Base-by-base conservation (phyloP, 1,140 invertebrate species). In the Zophobas atratus region DNA sequence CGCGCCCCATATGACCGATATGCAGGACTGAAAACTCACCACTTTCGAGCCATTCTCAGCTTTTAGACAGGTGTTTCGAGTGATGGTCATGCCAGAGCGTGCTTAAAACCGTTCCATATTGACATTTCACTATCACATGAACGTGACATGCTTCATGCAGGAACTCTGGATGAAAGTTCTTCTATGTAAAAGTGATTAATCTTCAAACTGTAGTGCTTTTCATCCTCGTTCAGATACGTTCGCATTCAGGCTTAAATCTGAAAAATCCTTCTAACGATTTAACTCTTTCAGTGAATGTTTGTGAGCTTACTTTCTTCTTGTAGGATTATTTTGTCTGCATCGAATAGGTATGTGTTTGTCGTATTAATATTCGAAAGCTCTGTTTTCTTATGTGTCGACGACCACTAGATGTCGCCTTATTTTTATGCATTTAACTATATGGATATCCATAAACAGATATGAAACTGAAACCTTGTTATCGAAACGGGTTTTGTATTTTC, bases 1-100 rank as follows among this genome's bases (percentile, higher is more conserved):
- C 71, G 71, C 71, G 55, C 71, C 71, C 71, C 71, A 73, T 73
- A 73, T 55, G 60, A 67, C 39, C 60, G 60, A 67, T 43, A 67
- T 67, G 60, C 60, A 67, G 60, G 60, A 67, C 60, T 67, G 41
- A 20, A 43, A 43, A 67, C 33, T 67, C 39, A 32, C 60, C 60
- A 67, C 60, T 39, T 39, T 43, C 60, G 60, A 41, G 43, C 38
- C 8, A 67, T 43, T 43, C 43, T 43, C 33, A 67, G 43, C 60
- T 20, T 67, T 67, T 67, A 67, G 60, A 20, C 60, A 67, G 60
- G 60, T 67, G 60, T 67, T 67, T 67, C 35, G 41, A 67, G 60
- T 67, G 60, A 67, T 67, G 60, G 39, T 43, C 60, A 67, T 36
- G 60, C 43, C 39, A 67, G 38, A 20, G 38, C 60, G 60, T 67